A percentile compares a stretch with the other conserved stretches of the same genome.
These are phyloP conservation scores for Strigamia maritima DNA, from an alignment of 2,888 invertebrate species.

Conservation along the genomic window DNA sequence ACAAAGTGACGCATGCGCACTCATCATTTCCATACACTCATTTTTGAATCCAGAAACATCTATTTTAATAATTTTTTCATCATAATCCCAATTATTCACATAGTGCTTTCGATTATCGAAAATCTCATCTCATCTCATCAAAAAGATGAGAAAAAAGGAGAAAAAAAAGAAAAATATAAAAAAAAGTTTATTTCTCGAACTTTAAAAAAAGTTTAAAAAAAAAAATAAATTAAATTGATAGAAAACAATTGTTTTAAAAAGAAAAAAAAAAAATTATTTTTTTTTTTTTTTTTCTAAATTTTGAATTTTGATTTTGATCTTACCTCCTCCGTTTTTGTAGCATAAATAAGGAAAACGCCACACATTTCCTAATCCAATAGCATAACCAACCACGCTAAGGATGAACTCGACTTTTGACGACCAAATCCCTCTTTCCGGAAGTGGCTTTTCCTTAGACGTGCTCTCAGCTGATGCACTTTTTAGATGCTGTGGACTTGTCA, in stretches of 20 bases:
- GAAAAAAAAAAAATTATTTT: not conserved
- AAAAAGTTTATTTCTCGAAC: too few relatives aligned
- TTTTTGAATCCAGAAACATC: too few relatives aligned
- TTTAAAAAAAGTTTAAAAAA: too few relatives aligned
- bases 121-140: too few relatives aligned
- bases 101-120: not conserved
- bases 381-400: conserved; percentile 85
- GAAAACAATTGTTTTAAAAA: not conserved
- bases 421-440: conserved; percentile 85
- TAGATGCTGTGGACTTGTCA: not conserved
- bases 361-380: conserved; percentile 90
- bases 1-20: conserved; percentile 29
- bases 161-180: too few relatives aligned
- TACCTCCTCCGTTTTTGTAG: conserved; percentile 93
- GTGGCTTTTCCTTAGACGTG: conserved; percentile 43
- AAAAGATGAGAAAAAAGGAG: too few relatives aligned
- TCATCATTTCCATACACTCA: not conserved
- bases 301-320: too few relatives aligned
- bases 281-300: not conserved
- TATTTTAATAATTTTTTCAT: too few relatives aligned
- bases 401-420: conserved; percentile 88
- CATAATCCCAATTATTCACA: too few relatives aligned
- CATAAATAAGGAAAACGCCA: conserved; percentile 93
- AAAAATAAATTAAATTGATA: too few relatives aligned
- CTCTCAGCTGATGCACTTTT: not conserved